Conservation (phyloP, 2,888 invertebrate species). For the Hirtodrosophila histrioides region DNA sequence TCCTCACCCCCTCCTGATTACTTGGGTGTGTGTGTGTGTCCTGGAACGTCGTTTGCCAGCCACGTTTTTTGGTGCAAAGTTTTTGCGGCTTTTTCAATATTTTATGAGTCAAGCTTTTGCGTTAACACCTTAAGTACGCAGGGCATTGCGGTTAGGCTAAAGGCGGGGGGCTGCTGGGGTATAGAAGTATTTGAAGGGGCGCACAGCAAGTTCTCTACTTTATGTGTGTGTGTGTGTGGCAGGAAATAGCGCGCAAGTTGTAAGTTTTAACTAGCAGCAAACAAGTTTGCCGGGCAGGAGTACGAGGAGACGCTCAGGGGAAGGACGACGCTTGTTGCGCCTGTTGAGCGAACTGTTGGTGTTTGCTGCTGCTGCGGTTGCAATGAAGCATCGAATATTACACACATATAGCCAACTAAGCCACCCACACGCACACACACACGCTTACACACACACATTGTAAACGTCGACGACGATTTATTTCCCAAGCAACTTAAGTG, state of each 20-base stretch:
- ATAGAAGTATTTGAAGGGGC: constrained; percentile 1
- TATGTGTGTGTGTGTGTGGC: constrained; percentile 29
- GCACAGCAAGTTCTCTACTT: constrained; percentile 13
- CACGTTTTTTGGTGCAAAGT: constrained; percentile 77
- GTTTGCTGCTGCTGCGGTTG: constrained; percentile 59
- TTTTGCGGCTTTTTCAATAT: constrained; percentile 83
- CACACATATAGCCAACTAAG: constrained; percentile 23
- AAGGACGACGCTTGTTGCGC: constrained; percentile 41
- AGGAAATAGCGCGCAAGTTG: constrained; percentile 78
- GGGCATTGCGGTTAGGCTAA: constrained; percentile 63
- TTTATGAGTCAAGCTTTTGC: constrained; percentile 82
- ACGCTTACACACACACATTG: constrained; percentile 20
- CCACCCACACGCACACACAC: constrained; percentile 25
- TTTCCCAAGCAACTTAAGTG: constrained; percentile 74
- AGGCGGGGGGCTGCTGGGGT: background rate
- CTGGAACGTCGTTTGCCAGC: constrained; percentile 23
- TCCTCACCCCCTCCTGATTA: background rate
- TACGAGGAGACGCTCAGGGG: background rate
- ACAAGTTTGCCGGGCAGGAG: constrained; percentile 49
- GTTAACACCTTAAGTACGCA: constrained; percentile 80
- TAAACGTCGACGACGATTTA: constrained; percentile 72
- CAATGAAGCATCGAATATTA: constrained; percentile 75
- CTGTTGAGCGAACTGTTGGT: constrained; percentile 53
- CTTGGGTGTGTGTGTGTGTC: constrained; percentile 1
- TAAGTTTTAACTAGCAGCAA: constrained; percentile 75